A percentile compares a stretch with the other conserved stretches of the same genome.
phyloP scores from a whole-genome alignment of 2,797 vertebrate species.

The Prunella strophiata region DNA sequence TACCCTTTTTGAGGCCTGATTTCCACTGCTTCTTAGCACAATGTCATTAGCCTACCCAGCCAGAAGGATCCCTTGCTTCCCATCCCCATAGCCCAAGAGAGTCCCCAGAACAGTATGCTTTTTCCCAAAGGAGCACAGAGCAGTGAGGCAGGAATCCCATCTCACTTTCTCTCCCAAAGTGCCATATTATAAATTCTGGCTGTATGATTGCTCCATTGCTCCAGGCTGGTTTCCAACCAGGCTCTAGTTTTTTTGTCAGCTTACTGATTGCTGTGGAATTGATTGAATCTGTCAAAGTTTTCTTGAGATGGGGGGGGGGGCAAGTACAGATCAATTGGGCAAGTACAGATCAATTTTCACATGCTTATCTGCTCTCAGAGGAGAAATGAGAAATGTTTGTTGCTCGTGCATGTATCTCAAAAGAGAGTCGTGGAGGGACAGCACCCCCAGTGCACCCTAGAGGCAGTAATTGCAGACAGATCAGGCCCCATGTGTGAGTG shows the following conservation, averaged over 20 bases:
- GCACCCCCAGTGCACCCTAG: background rate
- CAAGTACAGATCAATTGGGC: background rate
- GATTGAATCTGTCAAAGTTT: background rate
- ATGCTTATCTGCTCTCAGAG: background rate
- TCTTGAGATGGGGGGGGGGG: background rate
- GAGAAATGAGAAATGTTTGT: background rate
- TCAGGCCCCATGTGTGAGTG: accelerated
- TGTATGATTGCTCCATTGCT: background rate
- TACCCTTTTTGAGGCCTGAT: background rate
- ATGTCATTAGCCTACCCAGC: background rate
- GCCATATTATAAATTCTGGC: background rate
- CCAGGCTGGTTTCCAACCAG: background rate
- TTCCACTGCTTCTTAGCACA: background rate
- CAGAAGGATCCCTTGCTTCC: background rate
- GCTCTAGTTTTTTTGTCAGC: background rate
- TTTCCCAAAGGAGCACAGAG: background rate
- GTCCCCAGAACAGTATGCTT: background rate
- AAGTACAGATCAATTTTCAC: background rate
- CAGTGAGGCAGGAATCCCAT: background rate
- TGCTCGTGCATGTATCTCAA: background rate
- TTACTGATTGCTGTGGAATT: background rate
- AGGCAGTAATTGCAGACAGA: background rate
- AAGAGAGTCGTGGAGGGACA: background rate
- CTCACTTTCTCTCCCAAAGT: background rate
- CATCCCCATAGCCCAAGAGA: background rate